Evolutionary conservation across 2,113 vertebrate species (phyloP).

Genomic region (Daboia siamensis): DNA sequence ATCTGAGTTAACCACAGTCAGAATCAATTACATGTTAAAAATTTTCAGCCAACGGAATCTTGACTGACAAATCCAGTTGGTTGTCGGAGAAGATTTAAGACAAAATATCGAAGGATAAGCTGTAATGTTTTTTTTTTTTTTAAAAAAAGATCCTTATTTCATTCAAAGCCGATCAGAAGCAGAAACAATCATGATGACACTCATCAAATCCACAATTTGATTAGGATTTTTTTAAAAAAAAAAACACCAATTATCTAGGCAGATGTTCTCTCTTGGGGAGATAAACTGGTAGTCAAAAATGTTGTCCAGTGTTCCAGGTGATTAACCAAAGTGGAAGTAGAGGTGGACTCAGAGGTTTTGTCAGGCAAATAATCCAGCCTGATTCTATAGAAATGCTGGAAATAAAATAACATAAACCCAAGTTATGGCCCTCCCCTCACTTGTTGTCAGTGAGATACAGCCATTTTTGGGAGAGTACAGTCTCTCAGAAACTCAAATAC

Average conservation of each 20-base stretch:
- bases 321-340: not conserved
- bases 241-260: not conserved
- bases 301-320: not conserved
- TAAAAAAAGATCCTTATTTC: not conserved
- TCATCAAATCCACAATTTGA: not conserved
- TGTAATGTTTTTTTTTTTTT: not conserved
- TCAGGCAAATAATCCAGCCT: not conserved
- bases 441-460: no score
- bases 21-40: conserved; percentile 40
- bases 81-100: not conserved
- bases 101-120: not conserved
- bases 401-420: not conserved
- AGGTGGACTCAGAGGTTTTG: not conserved
- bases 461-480: no score
- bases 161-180: not conserved
- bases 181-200: not conserved
- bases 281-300: not conserved
- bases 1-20: conserved; percentile 55
- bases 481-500: not conserved
- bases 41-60: conserved; percentile 35
- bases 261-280: not conserved
- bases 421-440: not conserved
- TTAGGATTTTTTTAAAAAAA: not conserved
- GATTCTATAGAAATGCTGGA: not conserved
- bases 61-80: conserved; percentile 1